Conservation (phyloP, 2,797 vertebrate genomes). For the Sebastiscus tertius region DNA sequence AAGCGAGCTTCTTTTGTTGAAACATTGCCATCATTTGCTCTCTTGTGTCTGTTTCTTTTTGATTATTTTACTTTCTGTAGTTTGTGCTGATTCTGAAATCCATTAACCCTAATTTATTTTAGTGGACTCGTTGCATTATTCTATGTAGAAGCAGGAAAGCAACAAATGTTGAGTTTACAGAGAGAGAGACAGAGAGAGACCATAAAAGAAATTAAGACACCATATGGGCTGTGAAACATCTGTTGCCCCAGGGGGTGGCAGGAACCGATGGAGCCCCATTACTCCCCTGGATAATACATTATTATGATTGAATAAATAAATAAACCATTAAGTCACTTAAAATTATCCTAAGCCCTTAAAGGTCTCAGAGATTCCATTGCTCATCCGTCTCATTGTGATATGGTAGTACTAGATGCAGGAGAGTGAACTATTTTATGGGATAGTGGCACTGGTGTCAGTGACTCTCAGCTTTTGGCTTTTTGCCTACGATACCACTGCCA, state of each 20-base stretch:
- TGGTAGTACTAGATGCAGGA: not conserved
- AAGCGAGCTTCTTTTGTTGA: not conserved
- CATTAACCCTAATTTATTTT: constrained; percentile 32
- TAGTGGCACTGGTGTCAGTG: not conserved
- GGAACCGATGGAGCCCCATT: constrained; percentile 72
- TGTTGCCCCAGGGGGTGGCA: constrained; percentile 76
- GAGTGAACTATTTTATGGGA: constrained; percentile 1
- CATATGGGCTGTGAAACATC: constrained; percentile 83
- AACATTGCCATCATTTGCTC: not conserved
- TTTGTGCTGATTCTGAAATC: constrained; percentile 20
- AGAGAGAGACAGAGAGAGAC: constrained; percentile 25
- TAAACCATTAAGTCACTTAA: constrained; percentile 76
- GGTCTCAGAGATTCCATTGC: constrained; percentile 51
- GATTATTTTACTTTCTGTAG: not conserved
- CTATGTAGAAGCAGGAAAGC: constrained; percentile 40
- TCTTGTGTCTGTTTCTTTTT: not conserved
- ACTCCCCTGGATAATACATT: constrained; percentile 79
- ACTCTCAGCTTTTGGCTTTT: not conserved
- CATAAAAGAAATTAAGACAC: constrained; percentile 61
- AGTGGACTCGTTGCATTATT: constrained; percentile 36
- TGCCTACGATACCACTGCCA: not conserved
- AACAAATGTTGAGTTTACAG: constrained; percentile 61
- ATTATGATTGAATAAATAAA: constrained; percentile 85
- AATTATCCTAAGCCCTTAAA: constrained; percentile 67
- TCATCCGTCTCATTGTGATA: constrained; percentile 46